These are phyloP conservation scores for Hippocampus zosterae DNA, from an alignment of 2,113 vertebrate species.

Conservation along the genomic window DNA sequence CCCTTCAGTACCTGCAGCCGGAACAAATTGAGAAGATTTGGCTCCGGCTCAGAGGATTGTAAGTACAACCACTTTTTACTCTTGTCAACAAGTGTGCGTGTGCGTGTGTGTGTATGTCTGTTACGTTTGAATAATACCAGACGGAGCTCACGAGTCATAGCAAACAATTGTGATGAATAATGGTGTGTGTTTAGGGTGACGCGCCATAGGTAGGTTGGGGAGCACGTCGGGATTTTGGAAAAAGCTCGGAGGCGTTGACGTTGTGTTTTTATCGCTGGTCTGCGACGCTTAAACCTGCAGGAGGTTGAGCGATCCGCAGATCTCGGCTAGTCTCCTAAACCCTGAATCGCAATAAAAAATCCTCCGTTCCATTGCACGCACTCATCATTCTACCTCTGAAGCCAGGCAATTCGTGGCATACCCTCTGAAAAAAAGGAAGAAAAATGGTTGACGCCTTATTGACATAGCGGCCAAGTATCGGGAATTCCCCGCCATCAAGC, in stretches of 20 bases:
- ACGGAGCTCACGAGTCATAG: neutral
- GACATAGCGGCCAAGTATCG: too few relatives aligned
- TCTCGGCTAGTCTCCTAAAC: neutral
- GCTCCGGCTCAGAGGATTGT: conserved; percentile 96
- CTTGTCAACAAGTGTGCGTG: conserved; percentile 49
- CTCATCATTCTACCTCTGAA: neutral
- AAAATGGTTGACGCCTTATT: too few relatives aligned
- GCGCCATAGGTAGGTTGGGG: neutral
- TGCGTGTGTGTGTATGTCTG: conserved; percentile 6
- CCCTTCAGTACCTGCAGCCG: conserved; percentile 93
- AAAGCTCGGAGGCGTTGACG: neutral
- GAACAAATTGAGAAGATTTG: conserved; percentile 99
- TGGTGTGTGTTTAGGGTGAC: neutral
- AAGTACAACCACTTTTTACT: conserved; percentile 74
- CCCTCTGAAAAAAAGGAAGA: neutral
- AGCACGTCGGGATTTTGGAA: neutral
- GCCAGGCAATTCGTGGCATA: neutral
- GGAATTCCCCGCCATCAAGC: neutral
- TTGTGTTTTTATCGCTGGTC: too few relatives aligned
- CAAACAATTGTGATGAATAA: neutral
- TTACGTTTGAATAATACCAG: neutral
- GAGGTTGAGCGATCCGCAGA: neutral
- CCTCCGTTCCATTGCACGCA: neutral
- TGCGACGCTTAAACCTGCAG: neutral
- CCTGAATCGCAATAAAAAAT: neutral